These are phyloP conservation scores for Chironex yamaguchii DNA, from an alignment of 30 jellyfish, hydroid and myxozoan genomes.

Conservation along the genomic window DNA sequence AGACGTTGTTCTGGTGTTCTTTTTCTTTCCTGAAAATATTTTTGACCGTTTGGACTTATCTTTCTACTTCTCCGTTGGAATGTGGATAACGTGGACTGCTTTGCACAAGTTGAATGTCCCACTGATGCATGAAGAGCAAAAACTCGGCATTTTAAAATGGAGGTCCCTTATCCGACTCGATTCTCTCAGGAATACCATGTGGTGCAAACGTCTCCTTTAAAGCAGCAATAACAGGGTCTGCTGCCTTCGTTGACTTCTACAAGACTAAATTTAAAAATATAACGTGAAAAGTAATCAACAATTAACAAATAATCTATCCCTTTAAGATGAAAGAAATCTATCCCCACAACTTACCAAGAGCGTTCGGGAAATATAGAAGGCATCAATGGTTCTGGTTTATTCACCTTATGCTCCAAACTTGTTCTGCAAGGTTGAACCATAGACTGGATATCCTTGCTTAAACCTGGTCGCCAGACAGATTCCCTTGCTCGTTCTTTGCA, in stretches of 20 bases:
- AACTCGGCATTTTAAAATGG: background rate
- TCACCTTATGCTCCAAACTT: slow-evolving; percentile 13
- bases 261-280: too few species aligned
- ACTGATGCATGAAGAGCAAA: background rate
- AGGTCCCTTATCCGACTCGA: slow-evolving; percentile 2
- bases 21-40: background rate
- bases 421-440: slow-evolving; percentile 16
- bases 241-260: slow-evolving; percentile 10
- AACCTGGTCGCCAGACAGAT: slow-evolving; percentile 53
- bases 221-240: slow-evolving; percentile 16
- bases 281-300: slow-evolving; percentile 18
- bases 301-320: slow-evolving; percentile 9
- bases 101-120: too few species aligned
- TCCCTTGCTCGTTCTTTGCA: slow-evolving; percentile 18
- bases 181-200: slow-evolving; percentile 22
- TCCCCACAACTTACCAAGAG: slow-evolving; percentile 30
- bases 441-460: slow-evolving; percentile 46
- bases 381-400: slow-evolving; percentile 14
- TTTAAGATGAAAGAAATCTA: slow-evolving; percentile 17
- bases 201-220: slow-evolving; percentile 15
- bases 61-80: slow-evolving; percentile 33
- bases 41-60: too few species aligned
- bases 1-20: background rate
- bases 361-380: slow-evolving; percentile 38
- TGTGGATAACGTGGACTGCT: slow-evolving; percentile 35